Base-by-base conservation (phyloP, 2,888 invertebrate species). In the Eupithecia abbreviata region DNA sequence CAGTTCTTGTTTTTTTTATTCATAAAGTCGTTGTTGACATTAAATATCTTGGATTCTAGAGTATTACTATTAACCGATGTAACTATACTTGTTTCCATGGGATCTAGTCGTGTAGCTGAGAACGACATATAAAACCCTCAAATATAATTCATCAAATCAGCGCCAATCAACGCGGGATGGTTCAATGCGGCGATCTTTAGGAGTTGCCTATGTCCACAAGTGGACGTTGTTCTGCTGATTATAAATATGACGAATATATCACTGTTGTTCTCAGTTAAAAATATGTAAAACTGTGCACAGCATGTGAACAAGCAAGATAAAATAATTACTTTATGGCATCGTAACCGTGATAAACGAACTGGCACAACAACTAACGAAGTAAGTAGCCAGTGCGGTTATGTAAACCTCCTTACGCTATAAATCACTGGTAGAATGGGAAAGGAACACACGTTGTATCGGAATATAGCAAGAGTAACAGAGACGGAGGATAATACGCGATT, bases 251-350 rank as follows among this genome's bases (percentile, higher is more conserved):
- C 7, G 2, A 55, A 55, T 55, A 55, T n/a, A 58, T 58, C n/a
- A 58, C 18, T 9, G 18, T 58, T 18, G 9, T 62, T 62, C 4
- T 18, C 12, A 4, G 4, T n/a, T 18, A 6, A 15, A 43, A 67
- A 68, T 43, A 68, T 6, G 0, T 15, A 68, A 43, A n/a, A n/a
- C 13, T n/a, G 67, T n/a, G 9, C 41, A 43, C n/a, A 68, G 15
- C 67, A 69, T 49, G 45, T 5, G 18, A 69, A 83, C 87, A 88
- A 88, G 89, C 87, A 88, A 88, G 89, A 90, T 90, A 89, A 90
- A 90, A 91, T 91, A 90, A 92, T 91, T 88, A 90, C 88, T 91
- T 90, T 90, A 91, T 90, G 87, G 88, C 89, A 85, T 88, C 90
- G 90, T 92, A 90, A 92, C 90, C 88, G 87, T 88, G 90, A 90